Base-by-base conservation (phyloP, 2,113 vertebrate species). In the Petromus typicus region DNA sequence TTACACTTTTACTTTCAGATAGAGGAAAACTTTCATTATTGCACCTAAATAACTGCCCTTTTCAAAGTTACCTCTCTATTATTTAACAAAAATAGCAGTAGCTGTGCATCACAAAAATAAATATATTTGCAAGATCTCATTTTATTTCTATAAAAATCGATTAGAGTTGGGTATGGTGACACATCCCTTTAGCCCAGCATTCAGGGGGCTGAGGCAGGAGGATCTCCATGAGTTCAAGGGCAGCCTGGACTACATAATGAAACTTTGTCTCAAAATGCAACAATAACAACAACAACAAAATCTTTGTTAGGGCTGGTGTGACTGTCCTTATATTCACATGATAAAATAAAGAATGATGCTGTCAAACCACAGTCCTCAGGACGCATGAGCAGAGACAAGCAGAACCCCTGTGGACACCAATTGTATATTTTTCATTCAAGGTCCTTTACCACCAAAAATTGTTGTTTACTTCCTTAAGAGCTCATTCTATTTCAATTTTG, bases 31-130 rank as follows among this genome's bases (percentile, higher is more conserved):
- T 78, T 85, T 85, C 23, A 88, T 67, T 48, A 84, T 76, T 34
- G 40, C 40, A 83, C 54, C 86, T 54, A 93, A 88, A 85, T 80
- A 54, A 69, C 56, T 85, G 22, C 4, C 51, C 17, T 40, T 48
- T 56, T 93, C 32, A 1, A 85, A 80, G 56, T 61, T 90, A 64
- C 43, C 48, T 84, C 73, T 80, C 43, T 37, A 63, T 88, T 6
- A 63, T 69, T 69, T 76, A 85, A 76, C 40, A 82, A 80, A 67
- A 82, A 81, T 90, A 66, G 67, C 57, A 94, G 45, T 79, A 57
- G 7, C 12, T 57, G 57, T n/a, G 40, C 66, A 56, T 87, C 18
- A 51, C 61, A 25, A 23, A 95, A 69, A 89, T 23, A 75, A 61
- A n/a, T 79, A 89, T 79, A 66, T 80, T 45, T 40, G 14, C 10